A percentile compares a stretch with the other conserved stretches of the same genome.
Conservation (phyloP, 2,888 invertebrate species). For the Cosmorhoe ocellata region DNA sequence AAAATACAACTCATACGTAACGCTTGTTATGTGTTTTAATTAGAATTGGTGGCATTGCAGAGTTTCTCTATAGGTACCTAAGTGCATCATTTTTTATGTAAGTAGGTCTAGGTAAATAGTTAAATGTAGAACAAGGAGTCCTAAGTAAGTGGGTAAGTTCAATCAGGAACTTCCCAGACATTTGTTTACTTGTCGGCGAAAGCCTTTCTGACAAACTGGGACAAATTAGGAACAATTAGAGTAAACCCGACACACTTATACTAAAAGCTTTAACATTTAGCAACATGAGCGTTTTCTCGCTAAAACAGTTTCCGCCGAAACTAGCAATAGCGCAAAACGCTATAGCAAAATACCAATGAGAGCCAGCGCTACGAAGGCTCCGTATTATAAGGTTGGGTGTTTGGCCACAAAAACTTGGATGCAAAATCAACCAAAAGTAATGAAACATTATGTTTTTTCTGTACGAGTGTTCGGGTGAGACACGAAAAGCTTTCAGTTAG, state of each 20-base stretch:
- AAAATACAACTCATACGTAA: no score
- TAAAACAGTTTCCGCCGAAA: slow-evolving; percentile 8
- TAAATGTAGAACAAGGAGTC: no score
- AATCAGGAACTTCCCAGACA: slow-evolving; percentile 8
- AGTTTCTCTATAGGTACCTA: no score
- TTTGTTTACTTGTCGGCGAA: slow-evolving; percentile 2
- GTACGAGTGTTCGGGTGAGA: no score
- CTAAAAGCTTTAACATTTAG: slow-evolving; percentile 13
- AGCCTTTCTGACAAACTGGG: slow-evolving; percentile 14
- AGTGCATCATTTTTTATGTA: no score
- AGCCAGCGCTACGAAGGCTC: slow-evolving; percentile 1
- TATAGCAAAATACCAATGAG: slow-evolving; percentile 12
- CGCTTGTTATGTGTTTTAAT: no score
- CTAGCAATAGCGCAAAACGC: slow-evolving; percentile 7
- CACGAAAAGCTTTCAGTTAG: no score
- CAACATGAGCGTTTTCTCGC: slow-evolving; percentile 6
- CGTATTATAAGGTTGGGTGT: neutral
- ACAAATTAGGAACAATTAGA: slow-evolving; percentile 24
- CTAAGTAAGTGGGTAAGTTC: neutral
- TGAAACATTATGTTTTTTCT: no score
- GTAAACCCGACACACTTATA: slow-evolving; percentile 5
- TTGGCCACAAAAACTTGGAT: neutral
- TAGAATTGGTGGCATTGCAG: no score
- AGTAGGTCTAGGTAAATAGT: no score
- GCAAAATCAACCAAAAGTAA: no score